Base-by-base conservation (phyloP, 2,113 vertebrate genomes). In the Takifugu flavidus region DNA sequence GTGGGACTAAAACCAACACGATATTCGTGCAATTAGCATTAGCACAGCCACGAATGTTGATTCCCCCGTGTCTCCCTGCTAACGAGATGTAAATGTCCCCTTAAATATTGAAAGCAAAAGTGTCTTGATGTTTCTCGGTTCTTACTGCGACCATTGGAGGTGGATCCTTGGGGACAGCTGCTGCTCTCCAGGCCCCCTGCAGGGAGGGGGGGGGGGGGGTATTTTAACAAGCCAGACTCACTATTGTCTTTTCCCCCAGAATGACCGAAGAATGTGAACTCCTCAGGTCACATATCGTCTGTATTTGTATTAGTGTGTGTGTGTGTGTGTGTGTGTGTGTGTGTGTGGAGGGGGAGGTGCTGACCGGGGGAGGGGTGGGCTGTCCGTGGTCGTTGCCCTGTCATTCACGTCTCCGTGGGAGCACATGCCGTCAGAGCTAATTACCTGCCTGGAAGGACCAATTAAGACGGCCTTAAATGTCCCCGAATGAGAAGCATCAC, bases 101-200 rank as follows among this genome's bases (percentile, higher is more conserved):
- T 10, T 26, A 44, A 4, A 67, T 26, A 31, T 64, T 56, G 13
- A 46, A 20, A 53, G 49, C 49, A 56, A 62, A 3, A 59, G 46
- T 72, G 67, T 49, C 75, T 53, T 78, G 34, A 55, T 53, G 67
- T 43, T 43, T 72, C 68, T 51, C 67, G 59, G 67, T 56, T 20
- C 53, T 57, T 63, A 66, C 65, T 62, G 57, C 58, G 53, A 67
- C 75, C 50, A 67, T 20, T 79, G 72, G 73, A 63, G 75, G 67
- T 70, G 82, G 80, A 87, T 70, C 56, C 70, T 67, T 20, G 39
- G 27, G 78, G 67, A 80, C 90, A 89, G 87, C 87, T 89, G 89
- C 79, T 68, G 65, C 26, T 7, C 74, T 62, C 62, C 57, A 53
- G 59, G 15, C 34, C 58, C 65, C 82, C 75, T 50, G 44, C 70